Base-by-base conservation (phyloP, 2,888 invertebrate genomes). In the Fabriciana adippe region DNA sequence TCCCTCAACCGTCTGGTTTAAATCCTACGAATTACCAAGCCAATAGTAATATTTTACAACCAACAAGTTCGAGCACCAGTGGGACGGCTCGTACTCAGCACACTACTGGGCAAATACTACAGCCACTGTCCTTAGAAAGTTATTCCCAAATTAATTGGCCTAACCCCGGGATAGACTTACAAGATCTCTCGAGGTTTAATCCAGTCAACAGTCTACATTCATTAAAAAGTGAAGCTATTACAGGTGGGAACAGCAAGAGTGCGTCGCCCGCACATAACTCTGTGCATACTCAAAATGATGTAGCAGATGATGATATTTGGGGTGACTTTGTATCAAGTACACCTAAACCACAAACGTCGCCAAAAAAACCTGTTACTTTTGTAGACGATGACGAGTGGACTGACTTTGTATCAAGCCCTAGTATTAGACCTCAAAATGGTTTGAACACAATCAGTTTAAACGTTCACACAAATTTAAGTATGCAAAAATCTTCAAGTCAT, bases 121-220 rank as follows among this genome's bases (percentile, higher is more conserved):
- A 93, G 73, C 93, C 93, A 0, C 75, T 93, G 41, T 90, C 93
- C 8, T 77, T 93, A 73, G 93, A 93, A 76, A 89, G 92, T 73
- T 92, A 87, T 76, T 93, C 93, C 1, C 91, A 93, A 80, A 94
- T 94, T 55, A 94, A 94, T 78, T 94, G 94, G 94, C 94, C 94
- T 4, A 93, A 94, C 78, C 94, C 94, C 15, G 94, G 94, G 26
- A 88, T 93, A 74, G 88, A 92, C 75, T 82, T 92, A 64, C 92
- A 93, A 76, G 92, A 93, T 78, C 81, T 93, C 4, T 92, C 93
- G 1, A 80, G 90, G 68, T 93, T 93, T 64, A 93, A 93, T 78
- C 93, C 93, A 31, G 89, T 93, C 0, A 90, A 93, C 78, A 89
- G 89, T 41, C 78, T 93, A 53, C 87, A 90, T 63, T 89, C 93